Base-by-base conservation (phyloP, 2,888 invertebrate species). In the Mimas tiliae region DNA sequence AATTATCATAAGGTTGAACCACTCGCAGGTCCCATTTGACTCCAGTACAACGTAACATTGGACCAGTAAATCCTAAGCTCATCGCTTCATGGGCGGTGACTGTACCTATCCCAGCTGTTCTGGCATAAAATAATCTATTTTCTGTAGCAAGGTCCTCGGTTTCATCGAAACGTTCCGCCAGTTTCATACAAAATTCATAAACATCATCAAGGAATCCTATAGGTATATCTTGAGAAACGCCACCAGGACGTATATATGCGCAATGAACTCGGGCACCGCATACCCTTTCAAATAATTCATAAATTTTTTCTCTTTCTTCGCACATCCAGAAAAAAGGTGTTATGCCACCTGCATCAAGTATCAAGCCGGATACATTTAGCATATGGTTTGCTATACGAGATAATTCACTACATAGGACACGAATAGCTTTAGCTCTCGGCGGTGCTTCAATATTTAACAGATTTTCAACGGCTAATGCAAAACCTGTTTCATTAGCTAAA, bases 271-370 rank as follows among this genome's bases (percentile, higher is more conserved):
- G 94, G 63, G 97, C 96, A 0, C 98, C 98, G 55, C 96, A 96
- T 0, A 96, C 95, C 70, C 98, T 94, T 84, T 98, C 98, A 80
- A 96, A 97, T 73, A 97, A 95, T 85, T 98, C 98, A 88, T 96
- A 96, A 70, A 98, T 87, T 89, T 98, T 98, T 88, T 98, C 98
- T 63, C 97, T 94, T 87, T 97, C 98, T 87, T 98, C 98, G 84
- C 97, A 98, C 81, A 97, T 94, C 98, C 98, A 98, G 87, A 98
- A 98, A 79, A 98, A 96, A 0, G 98, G 98, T 0, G 98, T 97
- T 73, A 98, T 96, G 6, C 96, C 98, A 27, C 98, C 98, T 27
- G 97, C 95, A 81, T 98, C 98, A 16, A 98, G 90, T 27, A 96
- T 94, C 69, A 97, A 96, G 0, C 96, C 95, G 0, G 96, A 95